A percentile compares a stretch with the other conserved stretches of the same genome.
Evolutionary conservation across 2,797 vertebrate genomes (phyloP).

Genomic region (Hoplostethus mediterraneus): DNA sequence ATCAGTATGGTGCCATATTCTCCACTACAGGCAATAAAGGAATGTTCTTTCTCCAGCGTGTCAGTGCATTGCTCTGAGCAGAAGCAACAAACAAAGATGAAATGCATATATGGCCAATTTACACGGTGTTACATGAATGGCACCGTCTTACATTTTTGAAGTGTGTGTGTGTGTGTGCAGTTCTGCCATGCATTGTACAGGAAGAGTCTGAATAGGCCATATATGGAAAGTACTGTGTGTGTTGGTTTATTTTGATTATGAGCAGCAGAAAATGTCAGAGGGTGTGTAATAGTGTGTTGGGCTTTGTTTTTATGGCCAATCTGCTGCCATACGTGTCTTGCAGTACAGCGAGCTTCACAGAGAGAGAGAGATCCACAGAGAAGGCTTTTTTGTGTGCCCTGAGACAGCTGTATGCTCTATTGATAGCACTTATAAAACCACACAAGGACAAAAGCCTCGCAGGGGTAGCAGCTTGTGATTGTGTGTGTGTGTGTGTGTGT

Average conservation of each 20-base stretch:
- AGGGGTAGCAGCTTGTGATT: slow-evolving; percentile 19
- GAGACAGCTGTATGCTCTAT: slow-evolving; percentile 41
- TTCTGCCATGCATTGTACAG: too few species aligned
- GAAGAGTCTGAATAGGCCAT: not conserved
- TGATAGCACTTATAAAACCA: slow-evolving; percentile 44
- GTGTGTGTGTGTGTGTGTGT: slow-evolving; percentile 13
- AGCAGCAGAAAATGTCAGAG: slow-evolving; percentile 35
- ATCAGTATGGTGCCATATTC: not conserved
- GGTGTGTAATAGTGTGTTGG: slow-evolving; percentile 16
- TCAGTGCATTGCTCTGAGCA: not conserved
- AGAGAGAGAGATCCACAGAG: slow-evolving; percentile 5
- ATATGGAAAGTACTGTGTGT: slow-evolving; percentile 5
- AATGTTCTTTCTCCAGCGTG: not conserved
- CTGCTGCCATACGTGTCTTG: slow-evolving; percentile 43
- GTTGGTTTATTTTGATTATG: slow-evolving; percentile 8
- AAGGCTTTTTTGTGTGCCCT: slow-evolving; percentile 41
- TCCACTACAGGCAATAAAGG: not conserved
- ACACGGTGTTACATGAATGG: slow-evolving; percentile 30
- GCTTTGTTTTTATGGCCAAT: slow-evolving; percentile 41
- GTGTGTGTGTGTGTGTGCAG: not conserved
- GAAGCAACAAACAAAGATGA: not conserved
- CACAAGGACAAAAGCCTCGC: slow-evolving; percentile 35
- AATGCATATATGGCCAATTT: not conserved
- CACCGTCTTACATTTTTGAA: slow-evolving; percentile 29
- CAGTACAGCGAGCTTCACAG: slow-evolving; percentile 15